Conservation (phyloP, 1,140 invertebrate genomes). For the Caerostris darwini region DNA sequence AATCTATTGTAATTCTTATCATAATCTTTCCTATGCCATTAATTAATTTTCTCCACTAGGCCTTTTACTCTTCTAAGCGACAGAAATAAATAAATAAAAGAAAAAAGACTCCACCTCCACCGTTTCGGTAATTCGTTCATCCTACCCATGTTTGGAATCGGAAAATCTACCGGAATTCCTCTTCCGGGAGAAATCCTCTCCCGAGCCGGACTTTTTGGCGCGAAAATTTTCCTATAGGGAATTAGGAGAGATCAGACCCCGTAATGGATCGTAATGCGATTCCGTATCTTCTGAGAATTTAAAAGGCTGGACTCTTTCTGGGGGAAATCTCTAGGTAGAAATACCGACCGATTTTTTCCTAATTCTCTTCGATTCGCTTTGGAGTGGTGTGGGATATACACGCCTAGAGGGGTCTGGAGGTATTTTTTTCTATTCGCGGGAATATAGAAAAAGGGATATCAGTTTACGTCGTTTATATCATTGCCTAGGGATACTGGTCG, state of each 20-base stretch:
- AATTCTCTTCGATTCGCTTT: background rate
- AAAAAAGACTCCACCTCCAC: no score
- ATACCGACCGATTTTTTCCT: background rate
- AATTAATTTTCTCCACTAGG: no score
- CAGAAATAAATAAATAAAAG: no score
- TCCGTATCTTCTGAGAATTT: background rate
- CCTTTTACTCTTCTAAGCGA: no score
- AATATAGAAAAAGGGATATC: no score
- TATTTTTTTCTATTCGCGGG: no score
- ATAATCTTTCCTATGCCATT: no score
- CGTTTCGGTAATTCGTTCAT: no score
- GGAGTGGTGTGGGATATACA: background rate
- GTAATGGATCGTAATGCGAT: slow-evolving; percentile 42
- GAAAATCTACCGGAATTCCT: background rate
- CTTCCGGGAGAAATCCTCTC: background rate
- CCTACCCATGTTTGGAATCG: background rate
- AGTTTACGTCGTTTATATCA: no score
- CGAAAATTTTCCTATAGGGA: background rate
- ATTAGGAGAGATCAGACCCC: background rate
- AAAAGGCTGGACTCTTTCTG: background rate
- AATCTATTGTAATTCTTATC: no score
- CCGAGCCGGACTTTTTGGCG: background rate
- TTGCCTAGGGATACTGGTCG: no score
- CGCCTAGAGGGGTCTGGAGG: background rate
- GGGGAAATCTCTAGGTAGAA: background rate